Percentiles rank a stretch among this genome's conserved stretches.
Conservation (phyloP, 2,113 vertebrate genomes). For the Erythrocercus mccallii region DNA sequence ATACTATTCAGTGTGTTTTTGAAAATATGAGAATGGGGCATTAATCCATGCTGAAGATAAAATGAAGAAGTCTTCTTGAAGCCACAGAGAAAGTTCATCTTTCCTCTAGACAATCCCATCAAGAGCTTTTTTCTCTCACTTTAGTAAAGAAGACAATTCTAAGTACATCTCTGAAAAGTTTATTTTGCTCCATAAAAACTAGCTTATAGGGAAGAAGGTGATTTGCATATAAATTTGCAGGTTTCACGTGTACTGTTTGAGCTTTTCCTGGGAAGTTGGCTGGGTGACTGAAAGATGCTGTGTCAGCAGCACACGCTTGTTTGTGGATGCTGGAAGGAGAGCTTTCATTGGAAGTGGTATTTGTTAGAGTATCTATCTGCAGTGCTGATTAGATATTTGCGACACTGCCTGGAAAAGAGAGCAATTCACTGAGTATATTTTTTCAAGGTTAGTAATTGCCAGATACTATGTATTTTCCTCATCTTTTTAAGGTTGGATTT, state of each 20-base stretch:
- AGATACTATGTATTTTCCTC: neutral
- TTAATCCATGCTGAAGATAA: neutral
- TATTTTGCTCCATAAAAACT: neutral
- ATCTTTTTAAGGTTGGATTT: neutral
- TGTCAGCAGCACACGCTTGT: neutral
- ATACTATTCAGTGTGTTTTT: neutral
- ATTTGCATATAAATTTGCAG: neutral
- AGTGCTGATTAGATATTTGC: neutral
- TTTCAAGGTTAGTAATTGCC: neutral
- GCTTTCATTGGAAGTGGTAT: neutral
- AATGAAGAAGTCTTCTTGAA: neutral
- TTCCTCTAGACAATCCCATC: neutral
- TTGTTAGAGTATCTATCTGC: neutral
- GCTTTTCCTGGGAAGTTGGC: neutral
- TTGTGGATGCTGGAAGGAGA: neutral
- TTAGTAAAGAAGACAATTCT: neutral
- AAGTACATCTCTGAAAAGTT: neutral
- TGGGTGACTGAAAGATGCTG: neutral
- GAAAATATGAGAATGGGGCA: neutral
- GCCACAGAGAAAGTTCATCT: neutral
- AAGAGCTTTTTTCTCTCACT: neutral
- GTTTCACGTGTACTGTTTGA: neutral
- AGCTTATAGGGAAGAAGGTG: neutral
- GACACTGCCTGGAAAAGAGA: neutral
- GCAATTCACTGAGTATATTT: neutral